Base-by-base conservation (phyloP, 2,797 vertebrate species). In the Tapera naevia region DNA sequence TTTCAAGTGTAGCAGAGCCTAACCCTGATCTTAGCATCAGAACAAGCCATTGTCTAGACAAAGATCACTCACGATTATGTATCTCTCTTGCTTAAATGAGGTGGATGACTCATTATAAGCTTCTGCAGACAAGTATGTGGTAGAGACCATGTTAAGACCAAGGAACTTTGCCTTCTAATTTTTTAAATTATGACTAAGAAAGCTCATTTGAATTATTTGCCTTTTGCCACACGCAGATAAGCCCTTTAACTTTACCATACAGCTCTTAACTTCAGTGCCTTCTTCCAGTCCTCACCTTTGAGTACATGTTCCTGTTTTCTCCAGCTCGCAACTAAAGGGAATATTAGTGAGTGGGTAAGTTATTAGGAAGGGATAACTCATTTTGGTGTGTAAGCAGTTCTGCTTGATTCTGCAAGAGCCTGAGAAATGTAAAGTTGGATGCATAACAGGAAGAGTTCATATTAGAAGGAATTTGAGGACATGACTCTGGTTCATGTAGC, bases 121-220 rank as follows among this genome's bases (percentile, higher is more conserved):
- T 90, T 71, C 80, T 94, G 30, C 71, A 93, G 87, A 64, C 72
- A 62, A 75, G 24, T 76, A 22, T 69, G 91, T 88, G 65, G 69
- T 89, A 27, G 54, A 83, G 72, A 86, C 79, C 72, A 70, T 50
- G 41, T 80, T 82, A 89, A 88, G 41, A 80, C 79, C 50, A 58
- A 83, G 73, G 50, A 91, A 58, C 80, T 81, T 64, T 94, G 48
- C 83, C 85, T 91, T 75, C 66, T 86, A 13, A 61, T 90, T 93
- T 94, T 89, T 67, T 46, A 85, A 82, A 75, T 90, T 88, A 94
- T 95, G 90, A 91, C 86, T 94, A 87, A 96, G 94, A 94, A 87
- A 80, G 78, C 89, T 96, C 76, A 88, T 95, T 88, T 89, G 78
- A 94, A 85, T 95, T 88, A 48, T n/a, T 94, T 93, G 88, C 92